These are phyloP conservation scores for Aricia artaxerxes DNA, from an alignment of 2,888 invertebrate species.

Conservation along the genomic window DNA sequence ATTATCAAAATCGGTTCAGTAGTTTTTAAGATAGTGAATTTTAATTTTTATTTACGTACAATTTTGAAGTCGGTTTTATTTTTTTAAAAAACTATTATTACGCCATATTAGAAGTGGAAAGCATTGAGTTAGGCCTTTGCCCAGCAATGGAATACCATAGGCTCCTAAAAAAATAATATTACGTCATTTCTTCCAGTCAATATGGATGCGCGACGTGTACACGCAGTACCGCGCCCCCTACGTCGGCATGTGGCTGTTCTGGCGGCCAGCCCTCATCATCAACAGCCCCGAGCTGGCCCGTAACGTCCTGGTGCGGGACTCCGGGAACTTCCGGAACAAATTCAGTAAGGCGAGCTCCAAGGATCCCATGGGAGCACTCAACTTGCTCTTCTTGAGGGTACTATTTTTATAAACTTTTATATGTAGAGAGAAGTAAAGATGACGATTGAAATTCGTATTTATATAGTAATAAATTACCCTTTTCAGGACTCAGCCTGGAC, in stretches of 20 bases:
- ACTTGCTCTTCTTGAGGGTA: slow-evolving; percentile 57
- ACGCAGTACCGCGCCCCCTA: slow-evolving; percentile 51
- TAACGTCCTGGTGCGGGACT: slow-evolving; percentile 57
- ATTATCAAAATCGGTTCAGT: too few species aligned
- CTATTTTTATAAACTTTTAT: too few species aligned
- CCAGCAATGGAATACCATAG: too few species aligned
- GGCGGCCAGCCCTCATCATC: slow-evolving; percentile 59
- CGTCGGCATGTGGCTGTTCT: slow-evolving; percentile 63
- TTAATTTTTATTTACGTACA: too few species aligned
- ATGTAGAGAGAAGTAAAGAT: too few species aligned
- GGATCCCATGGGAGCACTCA: slow-evolving; percentile 56
- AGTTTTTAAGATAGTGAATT: too few species aligned
- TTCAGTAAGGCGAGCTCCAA: slow-evolving; percentile 51
- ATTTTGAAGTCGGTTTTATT: too few species aligned
- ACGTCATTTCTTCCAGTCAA: slow-evolving; percentile 44
- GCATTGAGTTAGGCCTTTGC: too few species aligned
- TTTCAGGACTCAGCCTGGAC: slow-evolving; percentile 55
- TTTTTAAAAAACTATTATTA: too few species aligned
- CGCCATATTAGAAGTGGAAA: too few species aligned
- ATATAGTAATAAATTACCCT: neutral
- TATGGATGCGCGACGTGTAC: slow-evolving; percentile 55
- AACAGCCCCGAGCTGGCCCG: slow-evolving; percentile 56
- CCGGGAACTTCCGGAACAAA: slow-evolving; percentile 55
- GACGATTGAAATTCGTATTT: too few species aligned
- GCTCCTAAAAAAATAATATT: too few species aligned